Percentiles rank a stretch among this genome's conserved stretches.
phyloP scores from a whole-genome alignment of 2,113 vertebrate species.

The Stegostoma tigrinum region DNA sequence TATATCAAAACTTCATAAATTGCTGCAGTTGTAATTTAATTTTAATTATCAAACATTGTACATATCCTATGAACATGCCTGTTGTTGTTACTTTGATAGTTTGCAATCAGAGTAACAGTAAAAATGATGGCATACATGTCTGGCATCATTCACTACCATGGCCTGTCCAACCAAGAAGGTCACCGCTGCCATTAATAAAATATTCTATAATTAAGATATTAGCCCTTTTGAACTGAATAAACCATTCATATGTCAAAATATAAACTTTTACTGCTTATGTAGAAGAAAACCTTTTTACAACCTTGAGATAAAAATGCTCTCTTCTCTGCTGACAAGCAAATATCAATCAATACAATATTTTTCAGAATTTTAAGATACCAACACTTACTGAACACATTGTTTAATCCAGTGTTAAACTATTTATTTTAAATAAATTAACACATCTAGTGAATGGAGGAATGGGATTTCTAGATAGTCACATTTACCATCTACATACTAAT shows the following conservation, averaged over 20 bases:
- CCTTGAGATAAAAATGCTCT: background rate
- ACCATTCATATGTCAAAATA: background rate
- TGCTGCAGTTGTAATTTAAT: background rate
- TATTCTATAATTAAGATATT: background rate
- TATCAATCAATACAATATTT: background rate
- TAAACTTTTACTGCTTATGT: slow-evolving; percentile 5
- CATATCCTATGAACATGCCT: background rate
- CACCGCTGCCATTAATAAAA: background rate
- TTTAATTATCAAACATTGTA: background rate
- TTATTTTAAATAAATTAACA: background rate
- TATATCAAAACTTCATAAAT: slow-evolving; percentile 22
- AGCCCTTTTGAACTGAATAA: background rate
- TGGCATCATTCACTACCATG: background rate
- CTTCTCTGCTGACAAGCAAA: background rate
- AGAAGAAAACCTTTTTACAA: slow-evolving; percentile 5
- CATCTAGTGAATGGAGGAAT: background rate
- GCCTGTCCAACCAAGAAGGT: background rate
- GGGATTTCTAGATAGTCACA: background rate
- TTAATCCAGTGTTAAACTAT: background rate
- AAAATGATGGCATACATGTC: background rate
- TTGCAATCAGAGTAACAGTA: background rate
- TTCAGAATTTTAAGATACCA: background rate
- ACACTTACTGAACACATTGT: background rate
- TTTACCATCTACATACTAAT: background rate
- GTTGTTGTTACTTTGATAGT: slow-evolving; percentile 1